A percentile compares a stretch with the other conserved stretches of the same genome.
phyloP scores from a whole-genome alignment of 2,113 vertebrate genomes.

The human (Homo sapiens) region DNA sequence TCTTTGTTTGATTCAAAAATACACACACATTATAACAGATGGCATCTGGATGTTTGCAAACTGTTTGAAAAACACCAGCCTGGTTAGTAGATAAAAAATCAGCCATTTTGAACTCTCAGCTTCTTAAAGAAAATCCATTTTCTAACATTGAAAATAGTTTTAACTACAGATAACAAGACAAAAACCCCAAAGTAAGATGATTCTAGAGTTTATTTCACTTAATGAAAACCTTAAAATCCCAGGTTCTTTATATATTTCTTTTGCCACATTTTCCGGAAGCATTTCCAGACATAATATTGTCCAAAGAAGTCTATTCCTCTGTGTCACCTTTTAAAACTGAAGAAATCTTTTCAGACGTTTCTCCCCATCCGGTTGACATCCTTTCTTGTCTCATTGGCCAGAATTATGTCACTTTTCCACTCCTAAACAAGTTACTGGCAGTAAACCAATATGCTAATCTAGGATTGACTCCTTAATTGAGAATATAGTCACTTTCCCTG shows the following conservation, averaged over 20 bases:
- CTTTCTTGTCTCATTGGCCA: neutral
- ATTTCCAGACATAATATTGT: neutral
- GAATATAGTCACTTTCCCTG: neutral
- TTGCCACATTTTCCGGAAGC: neutral
- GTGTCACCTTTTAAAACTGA: slow-evolving; percentile 13
- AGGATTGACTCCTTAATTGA: slow-evolving; percentile 36
- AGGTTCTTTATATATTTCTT: neutral
- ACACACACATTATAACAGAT: neutral
- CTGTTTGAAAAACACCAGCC: neutral
- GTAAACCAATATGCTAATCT: slow-evolving; percentile 33
- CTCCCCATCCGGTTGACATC: neutral
- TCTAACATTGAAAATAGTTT: neutral
- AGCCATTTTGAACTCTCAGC: neutral
- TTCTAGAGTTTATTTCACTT: neutral
- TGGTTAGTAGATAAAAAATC: neutral
- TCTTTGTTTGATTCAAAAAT: neutral
- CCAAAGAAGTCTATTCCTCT: neutral
- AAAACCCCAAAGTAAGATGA: neutral
- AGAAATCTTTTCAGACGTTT: neutral
- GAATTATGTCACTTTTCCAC: slow-evolving; percentile 23
- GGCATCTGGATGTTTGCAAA: neutral
- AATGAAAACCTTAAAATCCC: neutral
- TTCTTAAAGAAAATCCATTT: slow-evolving; percentile 13
- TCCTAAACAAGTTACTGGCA: slow-evolving; percentile 13
- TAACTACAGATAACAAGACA: neutral